A percentile compares a stretch with the other conserved stretches of the same genome.
Conservation (phyloP, 2,888 invertebrate genomes). For the Alcis repandata region DNA sequence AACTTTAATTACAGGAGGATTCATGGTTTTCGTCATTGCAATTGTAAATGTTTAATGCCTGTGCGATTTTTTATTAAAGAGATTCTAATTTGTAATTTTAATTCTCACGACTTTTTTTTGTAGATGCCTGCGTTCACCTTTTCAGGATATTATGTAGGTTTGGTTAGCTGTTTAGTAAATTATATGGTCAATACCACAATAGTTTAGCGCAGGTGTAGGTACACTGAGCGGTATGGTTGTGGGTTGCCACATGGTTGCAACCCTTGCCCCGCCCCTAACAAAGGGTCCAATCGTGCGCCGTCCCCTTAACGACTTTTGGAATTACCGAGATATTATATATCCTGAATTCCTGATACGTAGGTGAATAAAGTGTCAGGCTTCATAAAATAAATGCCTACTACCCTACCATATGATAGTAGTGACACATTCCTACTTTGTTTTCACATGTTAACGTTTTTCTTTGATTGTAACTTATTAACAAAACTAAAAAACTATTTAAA, state of each 20-base stretch:
- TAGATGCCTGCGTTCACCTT: neutral
- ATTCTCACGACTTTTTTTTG: neutral
- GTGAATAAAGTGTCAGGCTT: no score
- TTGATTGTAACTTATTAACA: no score
- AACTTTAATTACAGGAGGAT: no score
- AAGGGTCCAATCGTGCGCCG: conserved; percentile 32
- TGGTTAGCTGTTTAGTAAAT: no score
- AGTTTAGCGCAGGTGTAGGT: neutral
- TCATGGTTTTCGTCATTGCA: conserved; percentile 61
- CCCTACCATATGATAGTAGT: no score
- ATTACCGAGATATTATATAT: conserved; percentile 50
- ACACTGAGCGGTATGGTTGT: neutral
- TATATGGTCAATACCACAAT: neutral
- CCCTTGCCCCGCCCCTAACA: conserved; percentile 24
- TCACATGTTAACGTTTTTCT: no score
- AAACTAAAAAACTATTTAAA: no score
- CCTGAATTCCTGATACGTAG: no score
- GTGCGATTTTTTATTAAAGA: conserved; percentile 32
- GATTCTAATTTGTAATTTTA: neutral
- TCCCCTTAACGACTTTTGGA: conserved; percentile 53
- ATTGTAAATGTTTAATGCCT: conserved; percentile 47
- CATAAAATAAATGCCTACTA: no score
- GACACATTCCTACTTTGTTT: no score
- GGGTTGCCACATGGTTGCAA: conserved; percentile 7
- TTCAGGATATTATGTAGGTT: neutral